phyloP scores from a whole-genome alignment of 2,797 vertebrate genomes.

The Perodicticus potto region DNA sequence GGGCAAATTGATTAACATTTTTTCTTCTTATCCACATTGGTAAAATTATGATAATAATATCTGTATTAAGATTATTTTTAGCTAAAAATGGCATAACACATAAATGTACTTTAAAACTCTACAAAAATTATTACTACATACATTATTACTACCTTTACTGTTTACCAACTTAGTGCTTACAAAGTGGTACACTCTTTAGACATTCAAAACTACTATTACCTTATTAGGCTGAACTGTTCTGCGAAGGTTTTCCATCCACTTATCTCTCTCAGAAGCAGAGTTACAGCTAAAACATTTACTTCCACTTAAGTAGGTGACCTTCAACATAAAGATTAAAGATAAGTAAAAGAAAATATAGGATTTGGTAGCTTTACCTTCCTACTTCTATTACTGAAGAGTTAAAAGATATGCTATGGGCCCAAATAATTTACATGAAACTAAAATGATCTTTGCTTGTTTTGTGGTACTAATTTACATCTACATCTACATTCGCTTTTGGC shows the following conservation, averaged over 20 bases:
- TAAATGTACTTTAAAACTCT: not conserved
- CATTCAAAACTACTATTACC: constrained; percentile 86
- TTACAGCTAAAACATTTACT: constrained; percentile 98
- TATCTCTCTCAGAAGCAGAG: constrained; percentile 96
- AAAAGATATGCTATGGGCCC: not conserved
- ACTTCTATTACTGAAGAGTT: not conserved
- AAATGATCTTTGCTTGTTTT: not conserved
- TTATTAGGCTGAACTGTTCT: constrained; percentile 97
- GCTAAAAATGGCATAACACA: not conserved
- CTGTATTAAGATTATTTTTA: constrained; percentile 36
- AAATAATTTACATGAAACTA: not conserved
- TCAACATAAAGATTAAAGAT: constrained; percentile 77
- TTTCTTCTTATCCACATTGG: not conserved
- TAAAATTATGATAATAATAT: constrained; percentile 45
- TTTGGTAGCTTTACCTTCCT: not conserved
- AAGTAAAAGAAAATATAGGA: constrained; percentile 65
- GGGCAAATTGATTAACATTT: not conserved
- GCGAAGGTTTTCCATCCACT: constrained; percentile 98
- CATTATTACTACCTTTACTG: not conserved
- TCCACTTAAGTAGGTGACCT: constrained; percentile 96
- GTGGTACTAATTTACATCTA: not conserved
- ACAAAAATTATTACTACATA: constrained; percentile 44
- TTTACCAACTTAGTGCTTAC: constrained; percentile 34
- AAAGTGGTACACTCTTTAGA: not conserved
- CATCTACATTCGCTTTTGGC: not conserved